Percentiles rank a stretch among this genome's conserved stretches.
These are phyloP conservation scores for Pteronura brasiliensis DNA, from an alignment of 2,113 vertebrate species.

Conservation along the genomic window DNA sequence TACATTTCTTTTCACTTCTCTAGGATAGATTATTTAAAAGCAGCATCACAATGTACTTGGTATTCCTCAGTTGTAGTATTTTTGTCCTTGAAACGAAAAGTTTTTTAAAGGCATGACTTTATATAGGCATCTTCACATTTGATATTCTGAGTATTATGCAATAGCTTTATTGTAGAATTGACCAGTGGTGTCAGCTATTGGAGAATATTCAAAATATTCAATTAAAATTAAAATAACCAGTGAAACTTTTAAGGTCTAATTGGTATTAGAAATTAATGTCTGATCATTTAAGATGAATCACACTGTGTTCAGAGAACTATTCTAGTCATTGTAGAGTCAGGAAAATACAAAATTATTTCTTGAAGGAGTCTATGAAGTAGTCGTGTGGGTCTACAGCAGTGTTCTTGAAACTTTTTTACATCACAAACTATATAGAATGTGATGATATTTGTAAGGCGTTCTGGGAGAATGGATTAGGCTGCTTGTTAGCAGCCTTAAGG, in stretches of 20 bases:
- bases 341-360: background rate
- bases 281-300: background rate
- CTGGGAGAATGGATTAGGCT: background rate
- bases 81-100: constrained; percentile 7
- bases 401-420: background rate
- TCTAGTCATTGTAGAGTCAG: background rate
- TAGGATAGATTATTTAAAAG: background rate
- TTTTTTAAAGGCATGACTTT: background rate
- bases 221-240: background rate
- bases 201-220: constrained; percentile 9
- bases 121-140: background rate
- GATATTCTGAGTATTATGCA: background rate
- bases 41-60: background rate
- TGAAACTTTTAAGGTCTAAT: background rate
- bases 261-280: constrained; percentile 22
- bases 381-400: background rate
- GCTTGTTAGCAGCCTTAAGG: background rate
- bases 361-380: background rate
- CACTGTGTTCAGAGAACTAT: background rate
- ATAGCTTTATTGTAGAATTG: background rate
- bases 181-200: background rate
- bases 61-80: background rate
- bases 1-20: background rate
- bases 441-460: background rate
- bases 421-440: background rate